Evolutionary conservation across 2,797 vertebrate species (phyloP).

Genomic region (Anguilla pacifica): DNA sequence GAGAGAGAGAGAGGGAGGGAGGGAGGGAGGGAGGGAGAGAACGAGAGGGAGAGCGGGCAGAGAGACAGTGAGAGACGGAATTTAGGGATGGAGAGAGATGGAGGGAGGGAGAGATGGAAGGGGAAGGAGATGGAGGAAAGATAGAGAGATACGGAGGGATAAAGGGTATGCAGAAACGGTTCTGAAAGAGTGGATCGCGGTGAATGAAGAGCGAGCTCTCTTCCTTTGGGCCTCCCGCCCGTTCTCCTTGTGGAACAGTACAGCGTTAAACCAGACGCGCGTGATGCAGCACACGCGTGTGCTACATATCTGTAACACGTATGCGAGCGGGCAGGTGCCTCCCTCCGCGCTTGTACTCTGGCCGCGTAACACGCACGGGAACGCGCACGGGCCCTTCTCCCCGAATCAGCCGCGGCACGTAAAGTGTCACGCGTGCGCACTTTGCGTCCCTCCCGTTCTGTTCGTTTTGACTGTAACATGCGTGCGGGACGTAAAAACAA

Average conservation of each 20-base stretch:
- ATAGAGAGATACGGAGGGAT: neutral
- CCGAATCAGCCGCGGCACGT: neutral
- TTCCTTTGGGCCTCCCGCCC: slow-evolving; percentile 46
- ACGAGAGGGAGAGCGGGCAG: no score
- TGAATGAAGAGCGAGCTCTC: slow-evolving; percentile 68
- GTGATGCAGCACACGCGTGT: neutral
- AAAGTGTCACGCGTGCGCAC: neutral
- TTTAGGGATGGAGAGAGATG: no score
- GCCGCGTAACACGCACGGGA: neutral
- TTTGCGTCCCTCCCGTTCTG: no score
- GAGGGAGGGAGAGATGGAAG: no score
- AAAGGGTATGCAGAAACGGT: slow-evolving; percentile 52
- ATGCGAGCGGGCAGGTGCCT: neutral
- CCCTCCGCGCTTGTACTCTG: neutral
- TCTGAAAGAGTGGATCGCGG: slow-evolving; percentile 78
- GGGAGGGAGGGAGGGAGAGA: slow-evolving; percentile 39
- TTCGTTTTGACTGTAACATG: neutral
- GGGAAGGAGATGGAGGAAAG: neutral
- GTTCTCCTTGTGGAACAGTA: slow-evolving; percentile 24
- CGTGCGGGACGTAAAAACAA: neutral
- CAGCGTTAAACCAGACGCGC: slow-evolving; percentile 16
- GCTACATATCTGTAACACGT: neutral
- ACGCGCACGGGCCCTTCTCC: neutral
- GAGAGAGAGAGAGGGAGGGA: slow-evolving; percentile 46
- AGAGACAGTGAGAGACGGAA: no score